Evolutionary conservation across 2,113 vertebrate species (phyloP), one percentile per base, ranked within the genome.

Genomic region (Tenrec ecaudatus): DNA sequence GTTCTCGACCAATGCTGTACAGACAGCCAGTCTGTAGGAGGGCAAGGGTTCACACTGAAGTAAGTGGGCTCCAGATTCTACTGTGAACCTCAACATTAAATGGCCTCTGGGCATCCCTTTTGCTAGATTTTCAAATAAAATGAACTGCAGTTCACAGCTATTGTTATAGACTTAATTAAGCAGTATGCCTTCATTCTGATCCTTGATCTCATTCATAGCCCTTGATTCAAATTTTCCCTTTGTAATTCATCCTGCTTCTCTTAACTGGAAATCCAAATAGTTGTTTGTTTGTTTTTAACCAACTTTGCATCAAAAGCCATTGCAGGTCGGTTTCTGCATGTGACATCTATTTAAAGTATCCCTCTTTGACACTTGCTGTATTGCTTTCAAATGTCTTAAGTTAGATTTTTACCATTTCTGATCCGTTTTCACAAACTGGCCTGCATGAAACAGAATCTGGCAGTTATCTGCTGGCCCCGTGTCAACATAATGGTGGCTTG

Each of bases 151-250:
- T 25, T 47, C 47, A 75, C 0, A 86, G 14, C 9, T 91, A 31
- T 76, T 16, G 36, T 83, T 86, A 77, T n/a, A 85, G 22, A 91
- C 82, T 89, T 31, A n/a, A n/a, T 83, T 73, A 94, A 91, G 76
- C 75, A 81, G 76, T 77, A 36, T 43, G 2, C 1, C 31, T 84
- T 80, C 89, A 82, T 91, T 94, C 33, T 87, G 40, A 33, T 58
- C 31, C 4, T 82, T 90, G n/a, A 77, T 81, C 31, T 81, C n/a
- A 85, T 73, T 87, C 10, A 53, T 1, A 23, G 19, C 43, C 31
- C 17, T 87, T n/a, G n/a, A 91, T 86, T 89, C n/a, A 23, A 25
- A 81, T n/a, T 85, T 75, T 53, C 68, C 6, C 29, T 85, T 84
- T 85, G 25, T 36, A 68, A 84, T 79, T 93, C 20, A 71, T 40